Percentiles rank a stretch among this genome's conserved stretches.
These are phyloP conservation scores for Heteronetta atricapilla DNA, from an alignment of 2,113 vertebrate genomes.

Conservation along the genomic window DNA sequence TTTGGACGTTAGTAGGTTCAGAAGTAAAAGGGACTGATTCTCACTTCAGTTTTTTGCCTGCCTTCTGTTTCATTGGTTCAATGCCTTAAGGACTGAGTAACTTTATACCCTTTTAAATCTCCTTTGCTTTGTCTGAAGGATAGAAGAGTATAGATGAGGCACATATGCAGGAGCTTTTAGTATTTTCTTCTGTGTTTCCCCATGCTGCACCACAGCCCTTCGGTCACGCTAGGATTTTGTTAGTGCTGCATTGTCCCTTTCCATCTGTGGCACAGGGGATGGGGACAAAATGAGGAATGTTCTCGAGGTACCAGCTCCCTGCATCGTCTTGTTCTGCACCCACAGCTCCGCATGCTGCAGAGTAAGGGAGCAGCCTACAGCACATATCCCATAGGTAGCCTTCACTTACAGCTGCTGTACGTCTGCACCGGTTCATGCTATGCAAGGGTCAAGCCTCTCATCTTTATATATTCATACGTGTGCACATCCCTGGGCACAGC, in stretches of 20 bases:
- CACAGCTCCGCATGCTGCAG: neutral
- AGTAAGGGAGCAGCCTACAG: neutral
- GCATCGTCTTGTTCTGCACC: rapidly evolving
- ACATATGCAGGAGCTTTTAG: neutral
- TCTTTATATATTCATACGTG: rapidly evolving
- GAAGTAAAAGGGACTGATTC: neutral
- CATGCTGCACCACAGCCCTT: neutral
- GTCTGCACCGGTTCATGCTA: rapidly evolving
- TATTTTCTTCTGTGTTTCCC: neutral
- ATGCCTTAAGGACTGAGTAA: neutral
- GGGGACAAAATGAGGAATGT: neutral
- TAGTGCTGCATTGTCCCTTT: neutral
- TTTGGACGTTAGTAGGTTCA: neutral
- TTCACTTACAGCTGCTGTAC: neutral
- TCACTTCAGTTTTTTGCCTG: neutral
- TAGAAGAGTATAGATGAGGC: neutral
- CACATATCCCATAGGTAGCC: rapidly evolving
- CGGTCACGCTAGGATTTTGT: neutral
- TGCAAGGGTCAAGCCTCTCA: neutral
- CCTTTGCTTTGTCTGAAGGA: neutral
- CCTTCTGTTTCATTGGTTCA: neutral
- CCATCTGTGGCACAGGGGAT: neutral
- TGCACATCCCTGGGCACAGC: neutral
- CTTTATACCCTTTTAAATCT: neutral
- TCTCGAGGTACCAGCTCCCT: neutral